Percentiles rank a stretch among this genome's conserved stretches.
Conservation (phyloP, 2,888 invertebrate genomes). For the Trisateles emortualis region DNA sequence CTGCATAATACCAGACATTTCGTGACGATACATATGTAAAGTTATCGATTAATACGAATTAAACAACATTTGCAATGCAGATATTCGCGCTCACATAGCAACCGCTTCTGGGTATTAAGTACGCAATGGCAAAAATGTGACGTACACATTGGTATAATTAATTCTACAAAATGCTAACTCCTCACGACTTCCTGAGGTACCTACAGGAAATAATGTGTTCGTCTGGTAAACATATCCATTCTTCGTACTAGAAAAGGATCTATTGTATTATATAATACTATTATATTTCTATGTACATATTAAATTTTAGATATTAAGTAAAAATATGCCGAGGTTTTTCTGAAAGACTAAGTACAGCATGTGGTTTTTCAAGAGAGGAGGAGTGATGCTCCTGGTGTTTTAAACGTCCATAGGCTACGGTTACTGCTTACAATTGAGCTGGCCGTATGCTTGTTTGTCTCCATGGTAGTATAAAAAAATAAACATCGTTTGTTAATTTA, state of each 20-base stretch:
- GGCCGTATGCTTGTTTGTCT: too few species aligned
- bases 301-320: too few species aligned
- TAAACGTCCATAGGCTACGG: too few species aligned
- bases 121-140: conserved; percentile 37
- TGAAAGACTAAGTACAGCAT: too few species aligned
- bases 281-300: too few species aligned
- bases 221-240: background rate
- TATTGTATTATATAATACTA: background rate
- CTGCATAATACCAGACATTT: background rate
- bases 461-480: too few species aligned
- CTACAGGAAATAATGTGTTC: conserved; percentile 15
- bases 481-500: too few species aligned
- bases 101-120: conserved; percentile 31
- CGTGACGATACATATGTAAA: conserved; percentile 18
- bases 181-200: conserved; percentile 40
- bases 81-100: conserved; percentile 24
- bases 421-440: too few species aligned
- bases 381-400: too few species aligned
- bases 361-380: too few species aligned
- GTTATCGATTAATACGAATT: conserved; percentile 21
- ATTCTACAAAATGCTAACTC: conserved; percentile 37
- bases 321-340: too few species aligned
- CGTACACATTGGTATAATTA: conserved; percentile 33
- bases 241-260: background rate
- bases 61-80: conserved; percentile 18